Evolutionary conservation across 2,888 invertebrate genomes (phyloP), one percentile per base, ranked within the genome.

Genomic region (Smittia aterrima): DNA sequence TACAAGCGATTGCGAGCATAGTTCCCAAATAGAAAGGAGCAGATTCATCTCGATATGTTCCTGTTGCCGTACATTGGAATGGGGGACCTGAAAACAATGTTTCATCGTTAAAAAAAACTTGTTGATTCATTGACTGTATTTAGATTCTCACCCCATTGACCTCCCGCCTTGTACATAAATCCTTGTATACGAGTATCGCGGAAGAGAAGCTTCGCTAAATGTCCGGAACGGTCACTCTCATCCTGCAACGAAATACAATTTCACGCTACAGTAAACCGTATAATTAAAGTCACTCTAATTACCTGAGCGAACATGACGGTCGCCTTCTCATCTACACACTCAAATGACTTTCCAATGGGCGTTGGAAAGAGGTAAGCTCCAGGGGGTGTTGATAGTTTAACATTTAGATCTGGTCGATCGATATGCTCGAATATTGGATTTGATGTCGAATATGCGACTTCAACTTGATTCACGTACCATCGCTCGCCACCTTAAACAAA

Each of bases 11-110:
- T 0, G 95, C 94, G 32, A 95, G 82, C 0, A 93, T 91, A 1
- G 93, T 92, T 0, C 94, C 94, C 53, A 95, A 88, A 53, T 93
- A 88, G 9, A 94, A 86, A 0, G 93, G 93, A 0, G 95, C 94
- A 0, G 94, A 90, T 81, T 95, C 95, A 78, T 93, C 92, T 11
- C 92, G 86, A 78, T 83, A 83, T n/a, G 82, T 81, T 1, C 83
- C 83, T 86, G 80, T 88, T 82, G 80, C 83, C 75, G 82, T 82
- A 78, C 83, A 83, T 75, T 83, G 81, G 73, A 82, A 83, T 9
- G 83, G 78, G 64, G 83, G 83, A 4, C 83, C 83, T 72, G 53
- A 16, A 47, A 53, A 67, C 16, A 24, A 16, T 20, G 24, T 25
- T 38, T 70, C 1, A 47, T 47, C 53, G 6, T 9, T 38, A n/a